These are phyloP conservation scores for Thryonomys swinderianus DNA, from an alignment of 2,113 vertebrate genomes.

Conservation along the genomic window DNA sequence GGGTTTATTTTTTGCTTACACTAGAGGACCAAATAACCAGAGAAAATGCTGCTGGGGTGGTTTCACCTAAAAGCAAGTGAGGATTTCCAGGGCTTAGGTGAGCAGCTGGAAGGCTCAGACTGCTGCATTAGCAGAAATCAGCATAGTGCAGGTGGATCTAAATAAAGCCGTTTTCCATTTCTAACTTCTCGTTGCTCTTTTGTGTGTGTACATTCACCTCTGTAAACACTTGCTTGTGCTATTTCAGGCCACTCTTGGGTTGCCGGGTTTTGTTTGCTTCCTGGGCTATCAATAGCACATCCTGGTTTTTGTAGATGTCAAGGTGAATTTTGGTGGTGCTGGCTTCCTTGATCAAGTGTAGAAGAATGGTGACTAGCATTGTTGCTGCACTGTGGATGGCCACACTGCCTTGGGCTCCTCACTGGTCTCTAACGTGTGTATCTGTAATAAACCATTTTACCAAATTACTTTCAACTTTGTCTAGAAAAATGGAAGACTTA, in stretches of 20 bases:
- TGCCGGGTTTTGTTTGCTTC: not conserved
- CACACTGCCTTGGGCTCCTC: not conserved
- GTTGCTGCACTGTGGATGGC: not conserved
- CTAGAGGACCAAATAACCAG: too few relatives aligned
- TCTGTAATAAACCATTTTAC: not conserved
- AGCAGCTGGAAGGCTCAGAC: not conserved
- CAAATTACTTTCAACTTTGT: not conserved
- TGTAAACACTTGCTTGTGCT: not conserved
- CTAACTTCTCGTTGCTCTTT: not conserved
- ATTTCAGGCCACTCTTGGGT: not conserved
- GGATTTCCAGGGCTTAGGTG: not conserved
- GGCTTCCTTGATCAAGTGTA: rapidly evolving
- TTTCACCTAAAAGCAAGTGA: not conserved
- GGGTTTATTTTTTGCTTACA: not conserved
- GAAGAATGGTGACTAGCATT: too few relatives aligned
- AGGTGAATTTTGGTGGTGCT: too few relatives aligned
- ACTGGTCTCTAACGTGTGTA: not conserved
- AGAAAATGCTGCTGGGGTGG: not conserved
- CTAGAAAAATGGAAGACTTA: not conserved
- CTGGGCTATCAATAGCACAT: not conserved
- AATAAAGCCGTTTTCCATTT: not conserved
- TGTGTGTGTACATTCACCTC: not conserved
- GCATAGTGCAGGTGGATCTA: not conserved
- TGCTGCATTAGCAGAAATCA: not conserved
- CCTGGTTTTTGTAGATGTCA: too few relatives aligned